phyloP scores from a whole-genome alignment of 2,113 vertebrate genomes.

The Actenoides hombroni region DNA sequence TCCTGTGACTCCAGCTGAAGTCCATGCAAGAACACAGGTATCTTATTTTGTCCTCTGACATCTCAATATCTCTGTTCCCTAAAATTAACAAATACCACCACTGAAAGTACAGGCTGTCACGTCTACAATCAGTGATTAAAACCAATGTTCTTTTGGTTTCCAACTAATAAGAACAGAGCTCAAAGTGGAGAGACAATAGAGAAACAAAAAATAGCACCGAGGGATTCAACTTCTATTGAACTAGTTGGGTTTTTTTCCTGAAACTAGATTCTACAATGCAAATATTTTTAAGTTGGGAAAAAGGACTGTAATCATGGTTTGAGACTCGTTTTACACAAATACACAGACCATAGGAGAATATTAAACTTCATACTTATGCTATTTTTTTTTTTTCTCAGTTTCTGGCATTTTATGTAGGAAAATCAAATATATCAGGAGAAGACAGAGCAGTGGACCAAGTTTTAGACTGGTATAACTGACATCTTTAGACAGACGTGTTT shows the following conservation, averaged over 20 bases:
- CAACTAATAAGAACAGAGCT: constrained; percentile 8
- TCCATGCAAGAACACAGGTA: neutral
- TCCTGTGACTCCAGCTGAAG: neutral
- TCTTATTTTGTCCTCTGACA: neutral
- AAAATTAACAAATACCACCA: constrained; percentile 1
- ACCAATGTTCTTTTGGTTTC: constrained; percentile 18
- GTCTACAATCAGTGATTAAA: constrained; percentile 38
- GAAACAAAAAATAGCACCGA: neutral
- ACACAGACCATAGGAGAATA: neutral
- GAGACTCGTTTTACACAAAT: neutral
- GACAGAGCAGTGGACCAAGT: neutral
- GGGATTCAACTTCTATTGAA: neutral
- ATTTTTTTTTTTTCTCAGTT: neutral
- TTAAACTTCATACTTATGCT: neutral
- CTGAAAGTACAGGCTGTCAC: constrained; percentile 22
- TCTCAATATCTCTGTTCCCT: neutral
- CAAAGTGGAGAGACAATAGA: constrained; percentile 1
- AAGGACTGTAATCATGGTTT: neutral
- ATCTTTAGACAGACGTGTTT: neutral
- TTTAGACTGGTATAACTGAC: neutral
- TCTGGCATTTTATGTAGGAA: neutral
- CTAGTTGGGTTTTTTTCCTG: neutral
- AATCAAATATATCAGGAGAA: neutral
- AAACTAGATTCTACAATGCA: neutral
- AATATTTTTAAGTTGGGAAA: neutral